These are phyloP conservation scores for Vireo altiloquus DNA, from an alignment of 2,113 vertebrate species.

Conservation along the genomic window DNA sequence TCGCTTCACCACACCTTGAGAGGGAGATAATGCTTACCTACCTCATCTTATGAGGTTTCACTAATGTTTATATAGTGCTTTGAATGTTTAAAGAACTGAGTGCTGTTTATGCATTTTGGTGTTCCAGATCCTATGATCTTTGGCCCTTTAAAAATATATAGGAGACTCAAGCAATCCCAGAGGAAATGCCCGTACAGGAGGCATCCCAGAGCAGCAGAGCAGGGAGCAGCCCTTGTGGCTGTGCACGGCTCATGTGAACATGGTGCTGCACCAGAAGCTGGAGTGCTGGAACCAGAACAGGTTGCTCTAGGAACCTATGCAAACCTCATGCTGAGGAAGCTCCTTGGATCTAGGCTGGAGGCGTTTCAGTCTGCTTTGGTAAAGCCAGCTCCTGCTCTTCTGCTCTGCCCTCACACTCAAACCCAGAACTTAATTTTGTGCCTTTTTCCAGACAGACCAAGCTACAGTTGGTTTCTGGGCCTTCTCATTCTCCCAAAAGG, in stretches of 20 bases:
- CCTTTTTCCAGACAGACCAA: not conserved
- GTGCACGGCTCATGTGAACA: accelerated
- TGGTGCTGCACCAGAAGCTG: not conserved
- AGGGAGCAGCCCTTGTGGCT: not conserved
- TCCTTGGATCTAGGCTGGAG: not conserved
- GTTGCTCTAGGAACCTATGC: conserved; percentile 27
- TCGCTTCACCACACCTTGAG: conserved; percentile 38
- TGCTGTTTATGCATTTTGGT: not conserved
- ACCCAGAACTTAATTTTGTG: not conserved
- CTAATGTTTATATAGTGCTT: conserved; percentile 41
- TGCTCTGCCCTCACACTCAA: not conserved
- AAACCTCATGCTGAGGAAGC: not conserved
- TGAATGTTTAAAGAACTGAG: conserved; percentile 17
- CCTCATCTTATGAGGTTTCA: conserved; percentile 36
- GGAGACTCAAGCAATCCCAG: not conserved
- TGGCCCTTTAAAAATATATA: not conserved
- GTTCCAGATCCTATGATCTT: not conserved
- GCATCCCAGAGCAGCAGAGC: not conserved
- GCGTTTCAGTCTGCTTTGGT: not conserved
- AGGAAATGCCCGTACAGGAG: not conserved
- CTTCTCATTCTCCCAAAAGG: not conserved
- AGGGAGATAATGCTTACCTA: conserved; percentile 38
- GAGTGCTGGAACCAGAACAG: conserved; percentile 1
- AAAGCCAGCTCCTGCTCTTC: not conserved
- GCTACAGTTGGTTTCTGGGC: not conserved